phyloP scores from a whole-genome alignment of 2,888 invertebrate genomes.

The Lasioglossum vierecki region DNA sequence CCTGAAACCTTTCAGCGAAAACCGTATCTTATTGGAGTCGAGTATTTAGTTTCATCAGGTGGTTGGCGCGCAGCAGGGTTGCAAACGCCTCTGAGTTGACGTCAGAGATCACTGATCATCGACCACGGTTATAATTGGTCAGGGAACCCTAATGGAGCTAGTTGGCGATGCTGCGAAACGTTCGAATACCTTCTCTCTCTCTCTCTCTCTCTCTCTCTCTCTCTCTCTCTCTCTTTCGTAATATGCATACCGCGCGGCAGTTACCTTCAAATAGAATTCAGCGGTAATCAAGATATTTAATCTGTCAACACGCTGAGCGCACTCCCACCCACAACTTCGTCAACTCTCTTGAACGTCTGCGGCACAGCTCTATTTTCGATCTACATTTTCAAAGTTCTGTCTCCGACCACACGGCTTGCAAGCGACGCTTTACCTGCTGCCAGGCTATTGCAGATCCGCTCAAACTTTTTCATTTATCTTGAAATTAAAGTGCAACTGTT shows the following conservation, averaged over 20 bases:
- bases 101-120: constrained; percentile 2
- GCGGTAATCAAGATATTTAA: constrained; percentile 5
- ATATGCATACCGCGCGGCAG: neutral
- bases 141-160: constrained; percentile 3
- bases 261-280: neutral
- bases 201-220: neutral
- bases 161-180: neutral
- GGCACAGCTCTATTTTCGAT: neutral
- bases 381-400: neutral
- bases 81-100: neutral
- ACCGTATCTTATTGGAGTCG: neutral
- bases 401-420: neutral
- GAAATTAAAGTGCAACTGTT: neutral
- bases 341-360: neutral
- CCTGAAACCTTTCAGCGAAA: neutral
- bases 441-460: neutral
- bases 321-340: neutral
- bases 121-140: neutral
- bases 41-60: constrained; percentile 12
- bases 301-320: neutral
- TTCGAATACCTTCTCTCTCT: neutral
- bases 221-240: neutral
- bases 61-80: neutral
- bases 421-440: no score
- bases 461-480: neutral